A percentile compares a stretch with the other conserved stretches of the same genome.
Conservation (phyloP, 2,888 invertebrate genomes). For the Drosophila conformis region DNA sequence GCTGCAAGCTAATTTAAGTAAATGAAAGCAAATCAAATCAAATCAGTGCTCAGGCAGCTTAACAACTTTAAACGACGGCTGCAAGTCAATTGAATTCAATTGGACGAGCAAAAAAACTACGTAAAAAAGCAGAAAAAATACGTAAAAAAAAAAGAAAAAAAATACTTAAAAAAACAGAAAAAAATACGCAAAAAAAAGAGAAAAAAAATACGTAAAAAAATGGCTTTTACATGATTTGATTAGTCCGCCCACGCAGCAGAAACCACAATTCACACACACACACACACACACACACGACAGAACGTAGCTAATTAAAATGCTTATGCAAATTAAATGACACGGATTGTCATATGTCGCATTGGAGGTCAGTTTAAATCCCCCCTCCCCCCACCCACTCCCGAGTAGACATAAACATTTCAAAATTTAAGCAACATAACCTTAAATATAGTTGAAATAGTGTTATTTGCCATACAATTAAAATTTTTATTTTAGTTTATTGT, state of each 20-base stretch:
- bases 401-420: not conserved
- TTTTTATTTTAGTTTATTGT: not conserved
- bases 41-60: conserved; percentile 39
- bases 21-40: conserved; percentile 66
- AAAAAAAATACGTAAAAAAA: conserved; percentile 11
- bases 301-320: conserved; percentile 69
- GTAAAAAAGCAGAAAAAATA: no score
- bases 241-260: conserved; percentile 44
- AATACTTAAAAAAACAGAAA: conserved; percentile 9
- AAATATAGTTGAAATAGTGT: not conserved
- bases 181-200: not conserved
- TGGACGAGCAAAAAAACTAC: conserved; percentile 36
- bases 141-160: not conserved
- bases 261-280: not conserved
- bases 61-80: conserved; percentile 35
- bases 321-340: conserved; percentile 70
- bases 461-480: not conserved
- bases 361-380: conserved; percentile 39
- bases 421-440: not conserved
- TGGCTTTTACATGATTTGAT: conserved; percentile 53
- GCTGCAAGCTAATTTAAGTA: conserved; percentile 56
- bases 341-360: conserved; percentile 40
- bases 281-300: conserved; percentile 14
- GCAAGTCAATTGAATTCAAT: conserved; percentile 73
- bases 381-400: rapidly evolving